Evolutionary conservation across 1,140 invertebrate genomes (phyloP), one percentile per base, ranked within the genome.

Genomic region (Philopotamus ludificatus): DNA sequence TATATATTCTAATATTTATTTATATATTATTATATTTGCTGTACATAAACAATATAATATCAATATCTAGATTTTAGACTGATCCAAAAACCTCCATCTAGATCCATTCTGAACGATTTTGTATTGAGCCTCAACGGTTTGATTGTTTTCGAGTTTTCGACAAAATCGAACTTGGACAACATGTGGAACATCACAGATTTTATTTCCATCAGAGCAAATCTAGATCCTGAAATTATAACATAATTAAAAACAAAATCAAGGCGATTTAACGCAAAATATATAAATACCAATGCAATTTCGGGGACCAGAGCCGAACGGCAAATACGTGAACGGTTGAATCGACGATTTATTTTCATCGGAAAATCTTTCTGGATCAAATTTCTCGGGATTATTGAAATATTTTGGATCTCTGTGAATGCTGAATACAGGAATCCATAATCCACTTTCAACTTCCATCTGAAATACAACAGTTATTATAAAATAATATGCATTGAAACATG

Each of bases 171-270:
- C 0, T 67, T 49, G 1, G 15, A n/a, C 10, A 71, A 41, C 22
- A 71, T 26, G 50, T 76, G 71, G 1, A 79, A 76, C 4, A 84
- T 63, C 4, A 83, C 66, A 9, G 79, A n/a, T n/a, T 85, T 86
- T 18, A 80, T 75, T 71, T 87, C 85, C 66, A 83, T 60, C 50
- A 83, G 1, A n/a, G 85, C 85, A 75, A 86, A 86, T 63, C 79
- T 82, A 9, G 71, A 70, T 10, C 68, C 70, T 51, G 28, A 21
- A 63, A 63, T 16, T 7, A 8, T 16, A 49, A 49, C 20, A 15
- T 21, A 4, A 49, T 54, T 26, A 7, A 34, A 34, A 34, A 12
- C 12, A 7, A 34, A 34, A 34, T 7, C 28, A 34, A 34, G 4
- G 4, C 28, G 4, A 4, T 34, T 34, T 34, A 34, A 7, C 12